Base-by-base conservation (phyloP, 2,797 vertebrate genomes). In the Harpagifer antarcticus region DNA sequence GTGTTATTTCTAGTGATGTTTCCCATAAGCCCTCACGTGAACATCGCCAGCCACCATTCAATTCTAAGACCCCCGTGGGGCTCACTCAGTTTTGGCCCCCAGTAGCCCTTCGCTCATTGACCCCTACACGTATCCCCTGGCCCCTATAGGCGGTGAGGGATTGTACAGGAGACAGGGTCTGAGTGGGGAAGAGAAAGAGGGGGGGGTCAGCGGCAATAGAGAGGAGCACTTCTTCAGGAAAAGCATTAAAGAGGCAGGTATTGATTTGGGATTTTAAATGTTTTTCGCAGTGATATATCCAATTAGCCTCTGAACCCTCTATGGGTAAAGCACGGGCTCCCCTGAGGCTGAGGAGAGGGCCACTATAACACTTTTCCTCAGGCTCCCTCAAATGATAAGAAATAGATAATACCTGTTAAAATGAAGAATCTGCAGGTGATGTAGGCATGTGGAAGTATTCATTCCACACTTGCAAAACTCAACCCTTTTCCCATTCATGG, bases 231-330 rank as follows among this genome's bases (percentile, higher is more conserved):
- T 92, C 91, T 93, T 93, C 91, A 90, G 89, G 84, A 93, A 92
- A 93, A 91, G 91, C 93, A 94, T 95, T 95, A 93, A 93, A 92
- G 93, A 93, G 93, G 91, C 92, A 91, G 85, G 81, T 94, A 95
- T 95, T 93, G 94, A 95, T 94, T 94, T 90, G 90, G 92, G 92
- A 93, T 94, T 95, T 94, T 94, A 94, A 95, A 94, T 95, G 93
- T 94, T 95, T 95, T 94, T 92, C 85, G 23, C 93, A 83, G 91
- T 92, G 92, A 94, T 95, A 93, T 93, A 92, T 95, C 92, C 94
- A 94, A 94, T 95, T 95, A 95, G 91, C 94, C 93, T 92, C 89
- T 95, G 94, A 95, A 92, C 94, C 88, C 87, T 93, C 86, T 86
- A 94, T 93, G 91, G 92, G 84, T 86, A 74, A 82, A 80, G 67